A percentile compares a stretch with the other conserved stretches of the same genome.
Conservation (phyloP, 2,797 vertebrate species). For the Capromys pilorides region DNA sequence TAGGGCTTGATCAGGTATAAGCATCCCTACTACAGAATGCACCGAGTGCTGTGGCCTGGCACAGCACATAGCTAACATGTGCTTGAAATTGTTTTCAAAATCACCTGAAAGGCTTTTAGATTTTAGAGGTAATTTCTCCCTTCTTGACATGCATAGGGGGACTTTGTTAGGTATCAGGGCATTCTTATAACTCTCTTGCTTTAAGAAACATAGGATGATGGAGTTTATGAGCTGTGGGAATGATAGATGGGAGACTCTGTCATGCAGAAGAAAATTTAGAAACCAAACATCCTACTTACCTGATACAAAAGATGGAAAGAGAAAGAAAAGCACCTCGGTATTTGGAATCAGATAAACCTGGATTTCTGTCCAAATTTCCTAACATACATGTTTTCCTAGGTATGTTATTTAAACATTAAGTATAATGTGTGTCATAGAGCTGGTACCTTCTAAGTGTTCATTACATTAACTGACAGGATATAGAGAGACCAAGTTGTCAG, state of each 20-base stretch:
- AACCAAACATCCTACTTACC: not conserved
- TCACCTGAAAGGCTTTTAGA: not conserved
- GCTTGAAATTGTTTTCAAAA: constrained; percentile 18
- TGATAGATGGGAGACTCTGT: not conserved
- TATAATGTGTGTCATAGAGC: not conserved
- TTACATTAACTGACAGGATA: not conserved
- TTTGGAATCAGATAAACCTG: not conserved
- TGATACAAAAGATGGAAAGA: not conserved
- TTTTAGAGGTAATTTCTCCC: not conserved
- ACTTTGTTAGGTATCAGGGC: not conserved
- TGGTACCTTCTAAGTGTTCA: not conserved
- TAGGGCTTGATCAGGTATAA: not conserved
- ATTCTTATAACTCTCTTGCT: not conserved
- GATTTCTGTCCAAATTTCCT: not conserved
- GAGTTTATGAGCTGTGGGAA: not conserved
- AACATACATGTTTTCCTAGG: not conserved
- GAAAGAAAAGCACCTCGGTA: not conserved
- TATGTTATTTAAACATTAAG: not conserved
- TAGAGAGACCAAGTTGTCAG: not conserved
- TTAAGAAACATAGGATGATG: not conserved
- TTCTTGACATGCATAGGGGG: not conserved
- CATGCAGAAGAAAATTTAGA: not conserved
- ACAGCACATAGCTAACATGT: not conserved
- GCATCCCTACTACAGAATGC: not conserved
- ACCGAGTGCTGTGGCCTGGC: not conserved